These are phyloP conservation scores for Lithophane socia DNA, from an alignment of 2,888 invertebrate species.

Conservation along the genomic window DNA sequence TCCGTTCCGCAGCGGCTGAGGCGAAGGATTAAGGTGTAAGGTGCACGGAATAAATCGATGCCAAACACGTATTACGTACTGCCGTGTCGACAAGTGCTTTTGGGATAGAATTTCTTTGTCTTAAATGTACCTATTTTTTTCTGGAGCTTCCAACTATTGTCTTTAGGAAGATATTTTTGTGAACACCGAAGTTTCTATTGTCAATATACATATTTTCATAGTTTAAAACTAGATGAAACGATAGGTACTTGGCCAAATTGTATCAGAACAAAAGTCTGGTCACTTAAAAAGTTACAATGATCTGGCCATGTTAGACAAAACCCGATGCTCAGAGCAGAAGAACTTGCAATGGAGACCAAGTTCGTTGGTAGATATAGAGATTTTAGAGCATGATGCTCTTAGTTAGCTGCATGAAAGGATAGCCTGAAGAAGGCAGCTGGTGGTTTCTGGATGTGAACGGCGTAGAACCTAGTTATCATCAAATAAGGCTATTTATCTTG, in stretches of 20 bases:
- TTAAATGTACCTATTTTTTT: background rate
- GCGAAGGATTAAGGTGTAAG: slow-evolving; percentile 64
- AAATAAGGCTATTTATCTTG: too few species aligned
- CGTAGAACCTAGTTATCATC: too few species aligned
- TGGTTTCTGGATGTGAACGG: background rate
- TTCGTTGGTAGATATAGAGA: background rate
- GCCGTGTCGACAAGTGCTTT: slow-evolving; percentile 37
- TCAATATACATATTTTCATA: background rate
- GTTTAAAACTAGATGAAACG: background rate
- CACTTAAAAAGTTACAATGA: too few species aligned
- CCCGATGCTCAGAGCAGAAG: background rate
- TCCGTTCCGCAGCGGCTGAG: slow-evolving; percentile 45
- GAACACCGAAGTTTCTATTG: background rate
- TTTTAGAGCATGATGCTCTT: too few species aligned
- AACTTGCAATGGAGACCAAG: background rate
- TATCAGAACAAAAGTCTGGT: too few species aligned
- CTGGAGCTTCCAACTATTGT: background rate
- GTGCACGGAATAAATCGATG: slow-evolving; percentile 65
- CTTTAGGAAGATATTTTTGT: background rate
- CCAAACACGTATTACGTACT: slow-evolving; percentile 65
- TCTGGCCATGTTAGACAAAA: too few species aligned
- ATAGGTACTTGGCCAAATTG: too few species aligned
- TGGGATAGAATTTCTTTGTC: slow-evolving; percentile 6
- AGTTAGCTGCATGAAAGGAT: background rate
- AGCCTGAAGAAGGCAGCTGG: background rate